phyloP scores from a whole-genome alignment of 2,888 invertebrate genomes.

The Eustalomyia histrio region DNA sequence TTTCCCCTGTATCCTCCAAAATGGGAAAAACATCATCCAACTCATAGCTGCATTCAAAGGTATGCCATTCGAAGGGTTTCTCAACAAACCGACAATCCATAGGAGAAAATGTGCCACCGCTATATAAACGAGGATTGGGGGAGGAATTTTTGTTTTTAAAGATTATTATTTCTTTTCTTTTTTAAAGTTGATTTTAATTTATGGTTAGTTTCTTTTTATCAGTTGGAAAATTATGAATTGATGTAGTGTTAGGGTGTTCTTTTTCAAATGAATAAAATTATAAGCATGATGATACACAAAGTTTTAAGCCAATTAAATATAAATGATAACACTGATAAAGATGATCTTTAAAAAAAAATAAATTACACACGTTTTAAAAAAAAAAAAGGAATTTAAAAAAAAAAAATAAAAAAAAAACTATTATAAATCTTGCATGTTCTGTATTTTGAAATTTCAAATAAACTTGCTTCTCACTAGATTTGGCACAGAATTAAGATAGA shows the following conservation, averaged over 20 bases:
- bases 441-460: not conserved
- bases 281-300: slow-evolving; percentile 29
- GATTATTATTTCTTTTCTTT: not conserved
- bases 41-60: slow-evolving; percentile 87
- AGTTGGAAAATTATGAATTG: slow-evolving; percentile 26
- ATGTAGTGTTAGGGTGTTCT: slow-evolving; percentile 27
- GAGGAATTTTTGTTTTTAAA: not conserved
- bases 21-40: slow-evolving; percentile 88
- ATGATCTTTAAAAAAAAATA: not conserved
- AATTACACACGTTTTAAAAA: not conserved
- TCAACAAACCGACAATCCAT: slow-evolving; percentile 89
- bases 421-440: not conserved
- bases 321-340: not conserved
- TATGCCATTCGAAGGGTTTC: slow-evolving; percentile 86
- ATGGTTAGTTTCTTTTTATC: slow-evolving; percentile 32
- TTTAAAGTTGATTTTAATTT: slow-evolving; percentile 5
- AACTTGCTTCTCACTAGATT: no score
- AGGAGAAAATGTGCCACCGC: slow-evolving; percentile 81
- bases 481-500: no score
- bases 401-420: not conserved
- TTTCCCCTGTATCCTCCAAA: slow-evolving; percentile 81
- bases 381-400: not conserved
- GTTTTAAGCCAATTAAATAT: not conserved
- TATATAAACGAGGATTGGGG: slow-evolving; percentile 74
- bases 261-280: slow-evolving; percentile 53